Conservation (phyloP, 2,113 vertebrate species). For the Ameiurus melas region DNA sequence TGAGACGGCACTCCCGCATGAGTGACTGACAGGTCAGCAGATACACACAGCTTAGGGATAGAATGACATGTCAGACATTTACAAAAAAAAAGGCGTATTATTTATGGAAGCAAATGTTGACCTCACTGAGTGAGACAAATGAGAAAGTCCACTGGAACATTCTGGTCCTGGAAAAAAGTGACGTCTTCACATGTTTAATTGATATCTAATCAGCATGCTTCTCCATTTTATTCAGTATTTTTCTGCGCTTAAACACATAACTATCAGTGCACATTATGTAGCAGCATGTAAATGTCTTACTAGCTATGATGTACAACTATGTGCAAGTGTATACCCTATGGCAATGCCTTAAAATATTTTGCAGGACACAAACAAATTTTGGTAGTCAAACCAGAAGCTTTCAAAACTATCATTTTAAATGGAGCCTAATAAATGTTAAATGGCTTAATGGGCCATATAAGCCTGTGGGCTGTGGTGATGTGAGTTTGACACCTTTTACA, state of each 20-base stretch:
- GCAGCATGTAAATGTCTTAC: constrained; percentile 10
- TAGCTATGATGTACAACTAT: not conserved
- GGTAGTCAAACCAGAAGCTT: constrained; percentile 23
- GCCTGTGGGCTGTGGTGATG: constrained; percentile 31
- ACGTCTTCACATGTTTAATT: constrained; percentile 33
- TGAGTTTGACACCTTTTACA: constrained; percentile 56
- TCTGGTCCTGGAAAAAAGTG: constrained; percentile 40
- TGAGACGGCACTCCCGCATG: constrained; percentile 59
- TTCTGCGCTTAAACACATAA: not conserved
- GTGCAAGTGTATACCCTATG: not conserved
- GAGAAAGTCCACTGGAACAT: constrained; percentile 39
- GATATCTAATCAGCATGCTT: not conserved
- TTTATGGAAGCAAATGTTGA: constrained; percentile 51
- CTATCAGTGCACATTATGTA: not conserved
- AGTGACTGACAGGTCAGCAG: constrained; percentile 61
- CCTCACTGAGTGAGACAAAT: constrained; percentile 47
- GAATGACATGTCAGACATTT: constrained; percentile 52
- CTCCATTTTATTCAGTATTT: not conserved
- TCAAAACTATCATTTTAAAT: constrained; percentile 23
- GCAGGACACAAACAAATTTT: not conserved
- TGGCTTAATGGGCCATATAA: constrained; percentile 44
- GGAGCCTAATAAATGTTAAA: constrained; percentile 48
- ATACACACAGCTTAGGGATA: constrained; percentile 55
- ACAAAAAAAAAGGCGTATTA: constrained; percentile 51
- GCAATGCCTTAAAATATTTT: not conserved